Conservation (phyloP, 2,888 invertebrate genomes). For the Cephus spinipes region DNA sequence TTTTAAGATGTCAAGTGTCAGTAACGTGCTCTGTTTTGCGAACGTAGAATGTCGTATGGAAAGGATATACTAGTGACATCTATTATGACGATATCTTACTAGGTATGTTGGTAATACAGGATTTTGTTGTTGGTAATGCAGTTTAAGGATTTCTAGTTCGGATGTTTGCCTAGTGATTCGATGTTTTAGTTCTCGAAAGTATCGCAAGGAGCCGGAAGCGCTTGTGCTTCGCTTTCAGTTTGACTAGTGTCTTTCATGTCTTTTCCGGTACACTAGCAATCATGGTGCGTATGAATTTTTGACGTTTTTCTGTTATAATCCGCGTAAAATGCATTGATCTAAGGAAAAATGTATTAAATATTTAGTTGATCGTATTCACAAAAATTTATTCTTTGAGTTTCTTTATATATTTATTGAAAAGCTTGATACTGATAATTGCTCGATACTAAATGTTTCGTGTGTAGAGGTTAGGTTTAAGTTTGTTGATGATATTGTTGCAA, state of each 20-base stretch:
- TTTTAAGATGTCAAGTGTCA: background rate
- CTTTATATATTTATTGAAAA: slow-evolving; percentile 11
- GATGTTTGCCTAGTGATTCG: too few species aligned
- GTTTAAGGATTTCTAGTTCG: background rate
- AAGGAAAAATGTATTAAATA: background rate
- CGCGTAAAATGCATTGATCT: slow-evolving; percentile 34
- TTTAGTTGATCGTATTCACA: background rate
- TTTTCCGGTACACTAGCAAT: slow-evolving; percentile 49
- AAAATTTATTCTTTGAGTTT: slow-evolving; percentile 2
- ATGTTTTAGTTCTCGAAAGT: background rate
- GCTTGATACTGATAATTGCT: background rate
- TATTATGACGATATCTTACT: background rate
- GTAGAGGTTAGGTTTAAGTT: slow-evolving; percentile 2
- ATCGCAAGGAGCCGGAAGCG: slow-evolving; percentile 23
- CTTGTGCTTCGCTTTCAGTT: slow-evolving; percentile 35
- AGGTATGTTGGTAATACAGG: background rate
- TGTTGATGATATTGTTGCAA: background rate
- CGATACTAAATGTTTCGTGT: background rate
- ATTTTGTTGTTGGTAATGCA: background rate
- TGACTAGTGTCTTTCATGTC: slow-evolving; percentile 27
- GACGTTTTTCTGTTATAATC: slow-evolving; percentile 41
- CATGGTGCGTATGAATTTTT: slow-evolving; percentile 52
- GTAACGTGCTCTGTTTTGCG: background rate
- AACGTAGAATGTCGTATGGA: background rate
- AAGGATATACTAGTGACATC: background rate